Evolutionary conservation across 2,797 vertebrate species (phyloP).

Genomic region (Pagetopsis macropterus): DNA sequence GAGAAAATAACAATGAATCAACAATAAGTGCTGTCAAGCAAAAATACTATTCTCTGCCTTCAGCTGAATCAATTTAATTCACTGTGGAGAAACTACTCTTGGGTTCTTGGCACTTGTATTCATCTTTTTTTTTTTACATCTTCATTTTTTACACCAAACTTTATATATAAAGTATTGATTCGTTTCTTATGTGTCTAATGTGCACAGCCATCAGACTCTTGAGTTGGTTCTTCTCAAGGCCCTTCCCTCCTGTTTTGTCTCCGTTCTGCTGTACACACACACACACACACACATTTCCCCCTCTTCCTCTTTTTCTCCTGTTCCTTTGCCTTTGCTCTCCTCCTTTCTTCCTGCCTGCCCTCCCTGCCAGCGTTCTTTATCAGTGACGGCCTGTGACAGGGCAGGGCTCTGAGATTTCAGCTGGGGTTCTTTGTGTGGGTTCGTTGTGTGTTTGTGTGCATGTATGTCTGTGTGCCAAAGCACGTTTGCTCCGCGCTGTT

Average conservation of each 20-base stretch:
- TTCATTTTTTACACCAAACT: background rate
- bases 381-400: constrained; percentile 41
- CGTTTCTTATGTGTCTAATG: background rate
- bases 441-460: background rate
- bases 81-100: background rate
- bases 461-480: constrained; percentile 31
- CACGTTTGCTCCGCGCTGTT: constrained; percentile 37
- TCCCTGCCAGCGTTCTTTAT: constrained; percentile 56
- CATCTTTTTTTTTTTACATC: background rate
- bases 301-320: constrained; percentile 1
- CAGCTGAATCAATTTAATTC: background rate
- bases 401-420: constrained; percentile 62
- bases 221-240: background rate
- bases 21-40: background rate
- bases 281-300: background rate
- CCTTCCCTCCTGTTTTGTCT: background rate
- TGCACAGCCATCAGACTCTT: background rate
- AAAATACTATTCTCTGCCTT: background rate
- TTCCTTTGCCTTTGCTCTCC: background rate
- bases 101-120: background rate
- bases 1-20: background rate
- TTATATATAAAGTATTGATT: background rate
- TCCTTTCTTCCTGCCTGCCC: constrained; percentile 6
- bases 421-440: constrained; percentile 54
- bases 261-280: background rate